Percentiles rank a stretch among this genome's conserved stretches.
These are phyloP conservation scores for Himalopsyche phryganea DNA, from an alignment of 1,140 invertebrate genomes.

Conservation along the genomic window DNA sequence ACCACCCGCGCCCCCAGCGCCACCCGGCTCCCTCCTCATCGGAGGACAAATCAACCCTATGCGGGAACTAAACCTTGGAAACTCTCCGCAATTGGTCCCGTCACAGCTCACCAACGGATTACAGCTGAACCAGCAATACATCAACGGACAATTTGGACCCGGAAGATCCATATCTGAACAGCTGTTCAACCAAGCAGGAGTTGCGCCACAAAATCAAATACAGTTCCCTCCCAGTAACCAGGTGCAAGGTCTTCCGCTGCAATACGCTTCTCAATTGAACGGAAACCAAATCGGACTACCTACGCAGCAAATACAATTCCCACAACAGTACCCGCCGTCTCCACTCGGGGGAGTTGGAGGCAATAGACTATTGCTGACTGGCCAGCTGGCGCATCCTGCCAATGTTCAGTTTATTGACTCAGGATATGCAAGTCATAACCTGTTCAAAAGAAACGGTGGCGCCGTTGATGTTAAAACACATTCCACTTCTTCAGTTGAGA, in stretches of 20 bases:
- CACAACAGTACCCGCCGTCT: neutral
- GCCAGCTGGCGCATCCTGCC: slow-evolving; percentile 49
- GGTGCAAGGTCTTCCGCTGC: neutral
- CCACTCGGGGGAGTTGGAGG: slow-evolving; percentile 30
- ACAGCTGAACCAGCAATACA: slow-evolving; percentile 54
- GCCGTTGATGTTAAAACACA: slow-evolving; percentile 14
- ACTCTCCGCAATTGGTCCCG: slow-evolving; percentile 47
- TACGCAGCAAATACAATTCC: neutral
- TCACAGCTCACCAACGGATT: slow-evolving; percentile 47
- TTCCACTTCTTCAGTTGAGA: slow-evolving; percentile 9
- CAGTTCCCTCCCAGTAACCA: neutral
- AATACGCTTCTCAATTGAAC: slow-evolving; percentile 1
- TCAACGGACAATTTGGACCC: slow-evolving; percentile 58
- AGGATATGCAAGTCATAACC: slow-evolving; percentile 45
- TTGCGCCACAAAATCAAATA: neutral
- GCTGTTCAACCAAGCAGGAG: slow-evolving; percentile 39
- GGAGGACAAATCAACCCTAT: slow-evolving; percentile 65
- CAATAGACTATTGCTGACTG: slow-evolving; percentile 40
- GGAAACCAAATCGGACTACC: slow-evolving; percentile 2
- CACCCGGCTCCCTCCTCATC: slow-evolving; percentile 60
- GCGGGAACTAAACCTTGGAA: slow-evolving; percentile 56
- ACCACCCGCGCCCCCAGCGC: slow-evolving; percentile 53
- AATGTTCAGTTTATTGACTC: slow-evolving; percentile 60
- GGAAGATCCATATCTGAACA: slow-evolving; percentile 57
- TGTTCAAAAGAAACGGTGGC: slow-evolving; percentile 51